Evolutionary conservation across 2,113 vertebrate genomes (phyloP).

Genomic region (Pteruthius melanotis): DNA sequence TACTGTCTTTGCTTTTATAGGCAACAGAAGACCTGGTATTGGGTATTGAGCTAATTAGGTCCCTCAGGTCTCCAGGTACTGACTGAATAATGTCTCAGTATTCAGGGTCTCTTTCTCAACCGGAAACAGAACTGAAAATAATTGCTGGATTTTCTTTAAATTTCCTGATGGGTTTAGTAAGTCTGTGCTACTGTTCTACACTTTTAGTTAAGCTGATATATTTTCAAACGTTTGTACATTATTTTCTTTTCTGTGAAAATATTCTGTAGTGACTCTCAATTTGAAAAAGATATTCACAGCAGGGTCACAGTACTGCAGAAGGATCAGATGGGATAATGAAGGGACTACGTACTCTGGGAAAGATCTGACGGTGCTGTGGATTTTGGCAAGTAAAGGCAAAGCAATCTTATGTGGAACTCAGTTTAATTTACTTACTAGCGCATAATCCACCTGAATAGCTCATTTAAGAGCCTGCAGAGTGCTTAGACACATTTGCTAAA

Average conservation of each 20-base stretch:
- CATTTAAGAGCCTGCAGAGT: not conserved
- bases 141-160: slow-evolving; percentile 4
- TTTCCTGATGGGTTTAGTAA: not conserved
- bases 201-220: not conserved
- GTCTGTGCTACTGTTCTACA: not conserved
- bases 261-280: not conserved
- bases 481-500: not conserved
- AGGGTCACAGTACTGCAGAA: not conserved
- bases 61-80: not conserved
- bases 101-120: not conserved
- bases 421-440: not conserved
- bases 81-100: not conserved
- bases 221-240: not conserved
- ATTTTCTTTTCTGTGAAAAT: not conserved
- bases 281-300: not conserved
- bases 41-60: slow-evolving; percentile 55
- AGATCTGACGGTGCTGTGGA: not conserved
- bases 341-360: not conserved
- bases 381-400: not conserved
- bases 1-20: not conserved
- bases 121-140: slow-evolving; percentile 30
- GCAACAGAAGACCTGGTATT: not conserved
- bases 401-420: not conserved
- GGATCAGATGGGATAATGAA: not conserved
- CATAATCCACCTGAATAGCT: not conserved